Evolutionary conservation across 2,888 invertebrate genomes (phyloP).

Genomic region (Pseudolycoriella hygida): DNA sequence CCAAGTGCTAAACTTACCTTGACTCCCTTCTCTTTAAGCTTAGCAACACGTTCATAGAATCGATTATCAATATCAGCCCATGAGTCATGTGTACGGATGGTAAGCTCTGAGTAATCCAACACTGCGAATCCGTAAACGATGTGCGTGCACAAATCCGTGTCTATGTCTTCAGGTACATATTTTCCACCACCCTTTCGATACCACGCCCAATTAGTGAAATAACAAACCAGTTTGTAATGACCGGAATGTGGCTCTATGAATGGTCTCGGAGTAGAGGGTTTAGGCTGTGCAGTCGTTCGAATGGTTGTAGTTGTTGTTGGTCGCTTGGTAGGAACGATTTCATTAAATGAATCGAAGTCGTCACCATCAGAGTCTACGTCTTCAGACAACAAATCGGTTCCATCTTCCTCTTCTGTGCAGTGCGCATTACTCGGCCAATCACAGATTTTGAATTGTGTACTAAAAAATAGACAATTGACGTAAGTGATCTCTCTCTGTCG

Average conservation of each 20-base stretch:
- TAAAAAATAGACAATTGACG: no score
- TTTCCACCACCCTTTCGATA: slow-evolving; percentile 66
- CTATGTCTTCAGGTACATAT: slow-evolving; percentile 71
- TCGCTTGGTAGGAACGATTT: slow-evolving; percentile 12
- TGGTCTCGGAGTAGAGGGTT: slow-evolving; percentile 22
- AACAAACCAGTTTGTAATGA: slow-evolving; percentile 68
- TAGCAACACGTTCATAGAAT: slow-evolving; percentile 70
- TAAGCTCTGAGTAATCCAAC: slow-evolving; percentile 61
- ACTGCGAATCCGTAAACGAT: slow-evolving; percentile 88
- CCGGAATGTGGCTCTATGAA: slow-evolving; percentile 37
- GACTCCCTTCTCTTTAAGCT: slow-evolving; percentile 56
- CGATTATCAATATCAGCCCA: slow-evolving; percentile 82
- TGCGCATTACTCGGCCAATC: slow-evolving; percentile 53
- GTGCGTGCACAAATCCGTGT: slow-evolving; percentile 77
- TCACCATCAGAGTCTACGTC: slow-evolving; percentile 6
- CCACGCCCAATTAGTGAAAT: slow-evolving; percentile 92
- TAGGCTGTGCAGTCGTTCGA: slow-evolving; percentile 18
- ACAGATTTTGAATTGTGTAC: slow-evolving; percentile 34
- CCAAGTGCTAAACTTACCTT: slow-evolving; percentile 80
- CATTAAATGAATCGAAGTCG: slow-evolving; percentile 7
- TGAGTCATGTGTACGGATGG: slow-evolving; percentile 68
- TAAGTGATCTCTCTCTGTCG: background rate
- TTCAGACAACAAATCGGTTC: slow-evolving; percentile 3
- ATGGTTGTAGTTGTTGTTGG: slow-evolving; percentile 14
- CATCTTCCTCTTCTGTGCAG: slow-evolving; percentile 27